Base-by-base conservation (phyloP, 2,888 invertebrate genomes). In the Tricholauxania praeusta region DNA sequence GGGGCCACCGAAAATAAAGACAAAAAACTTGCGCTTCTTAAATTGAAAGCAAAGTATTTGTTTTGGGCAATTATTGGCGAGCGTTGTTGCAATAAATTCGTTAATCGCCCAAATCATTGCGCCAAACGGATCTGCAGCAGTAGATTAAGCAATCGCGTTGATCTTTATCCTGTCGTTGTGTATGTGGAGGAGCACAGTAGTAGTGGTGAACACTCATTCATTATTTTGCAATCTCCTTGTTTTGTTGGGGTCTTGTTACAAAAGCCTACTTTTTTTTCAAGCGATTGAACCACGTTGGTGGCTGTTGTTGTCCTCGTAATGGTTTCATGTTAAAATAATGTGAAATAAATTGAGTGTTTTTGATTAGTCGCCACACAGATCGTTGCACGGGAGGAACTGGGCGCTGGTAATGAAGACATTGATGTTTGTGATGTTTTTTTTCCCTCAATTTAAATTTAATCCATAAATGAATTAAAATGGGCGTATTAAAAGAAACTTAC, bases 61-160 rank as follows among this genome's bases (percentile, higher is more conserved):
- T 74, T 78, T 70, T 62, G 74, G 65, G 76, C 85, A 84, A 84
- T 84, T 84, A 84, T 82, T 81, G 82, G 81, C 72, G 78, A 81
- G 83, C 85, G 83, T 79, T 81, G 82, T 82, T 82, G 84, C 83
- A 84, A 85, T 84, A 84, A 84, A 84, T 85, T 84, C 85, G 83
- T 85, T 84, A 83, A 84, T 85, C 84, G 83, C 85, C 83, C 73
- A 79, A 82, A 83, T 83, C 83, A 81, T 81, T 81, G 82, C 79
- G 82, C 80, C 79, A 79, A 78, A 80, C 39, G 6, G 84, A 81
- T 85, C 81, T 72, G 77, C 78, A 80, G 78, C 73, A 75, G 63
- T 59, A 84, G 84, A 83, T 85, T 83, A 85, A 83, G 82, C 81
- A 81, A 83, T 84, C 82, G 80, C 75, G 70, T 32, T 15, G 70